phyloP scores from a whole-genome alignment of 2,888 invertebrate species.

The Amorpha juglandis region DNA sequence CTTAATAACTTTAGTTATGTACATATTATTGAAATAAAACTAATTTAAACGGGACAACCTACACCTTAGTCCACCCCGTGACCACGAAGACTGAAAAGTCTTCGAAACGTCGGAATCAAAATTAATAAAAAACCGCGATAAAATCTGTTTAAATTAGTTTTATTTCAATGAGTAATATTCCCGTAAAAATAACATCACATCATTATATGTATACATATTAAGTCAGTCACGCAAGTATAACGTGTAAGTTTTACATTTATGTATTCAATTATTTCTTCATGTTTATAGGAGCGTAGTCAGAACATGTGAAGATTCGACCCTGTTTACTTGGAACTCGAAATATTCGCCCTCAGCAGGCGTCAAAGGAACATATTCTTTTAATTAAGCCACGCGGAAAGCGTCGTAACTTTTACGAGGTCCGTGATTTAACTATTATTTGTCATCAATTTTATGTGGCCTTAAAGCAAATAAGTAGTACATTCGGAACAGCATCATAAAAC shows the following conservation, averaged over 20 bases:
- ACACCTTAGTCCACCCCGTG: too few species aligned
- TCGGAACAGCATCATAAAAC: constrained; percentile 58
- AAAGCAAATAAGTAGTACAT: constrained; percentile 70
- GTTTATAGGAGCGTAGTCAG: background rate
- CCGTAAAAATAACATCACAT: too few species aligned
- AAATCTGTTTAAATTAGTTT: too few species aligned
- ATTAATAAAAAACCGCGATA: too few species aligned
- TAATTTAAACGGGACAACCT: too few species aligned
- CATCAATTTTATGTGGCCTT: constrained; percentile 81
- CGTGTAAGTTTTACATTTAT: constrained; percentile 4
- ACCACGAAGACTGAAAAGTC: too few species aligned
- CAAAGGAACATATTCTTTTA: constrained; percentile 80
- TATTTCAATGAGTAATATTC: too few species aligned
- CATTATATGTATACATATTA: background rate
- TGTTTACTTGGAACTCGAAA: constrained; percentile 42
- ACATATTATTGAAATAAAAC: background rate
- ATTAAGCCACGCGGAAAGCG: constrained; percentile 78
- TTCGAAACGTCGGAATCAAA: too few species aligned
- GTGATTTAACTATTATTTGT: constrained; percentile 85
- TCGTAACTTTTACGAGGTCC: constrained; percentile 80
- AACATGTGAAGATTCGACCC: constrained; percentile 8
- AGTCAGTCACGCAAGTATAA: constrained; percentile 1
- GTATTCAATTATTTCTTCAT: constrained; percentile 1
- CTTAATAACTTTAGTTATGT: background rate
- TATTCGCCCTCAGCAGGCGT: constrained; percentile 50